Evolutionary conservation across 2,797 vertebrate species (phyloP), one percentile per base, ranked within the genome.

Genomic region (Esox lucius): DNA sequence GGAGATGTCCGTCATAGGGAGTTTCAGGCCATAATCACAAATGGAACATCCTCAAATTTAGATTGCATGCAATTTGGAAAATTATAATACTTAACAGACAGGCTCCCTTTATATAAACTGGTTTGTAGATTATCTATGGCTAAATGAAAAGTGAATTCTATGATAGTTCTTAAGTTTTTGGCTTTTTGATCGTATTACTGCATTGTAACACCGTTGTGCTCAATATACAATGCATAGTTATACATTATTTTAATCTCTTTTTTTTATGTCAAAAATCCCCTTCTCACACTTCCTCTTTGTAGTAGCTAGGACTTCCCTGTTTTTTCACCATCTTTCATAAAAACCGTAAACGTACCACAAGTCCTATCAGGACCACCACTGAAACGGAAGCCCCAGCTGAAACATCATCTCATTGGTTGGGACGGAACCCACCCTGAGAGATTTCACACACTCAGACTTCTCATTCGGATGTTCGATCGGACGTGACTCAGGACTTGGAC

Each of bases 401-500:
- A 70, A 69, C 33, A 69, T 16, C 24, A 69, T 61, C 22, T 31
- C 17, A 46, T 62, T 69, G 73, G 71, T 56, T 17, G 26, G n/a
- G 42, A 42, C 69, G 24, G 11, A 61, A 17, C 56, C 56, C 22
- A 80, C 76, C 84, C 78, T 80, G 75, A 79, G 53, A 51, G 62
- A 78, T 81, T 81, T 71, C 80, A 80, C 79, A 73, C 61, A 0
- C 72, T 79, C 74, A 78, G 86, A 87, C 85, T 83, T 88, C 82
- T 79, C 68, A 80, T 86, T 79, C 78, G 86, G 70, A 82, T 80
- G 81, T 61, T 81, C 79, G 76, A 87, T 86, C 78, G 86, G 87
- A 91, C 81, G 83, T 91, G 86, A 90, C 86, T 83, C 83, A 89
- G 87, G 81, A 77, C 81, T 85, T 87, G 86, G 86, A 87, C 81